Base-by-base conservation (phyloP, 64 coral and sea anemone genomes). In the Acropora tenuis region DNA sequence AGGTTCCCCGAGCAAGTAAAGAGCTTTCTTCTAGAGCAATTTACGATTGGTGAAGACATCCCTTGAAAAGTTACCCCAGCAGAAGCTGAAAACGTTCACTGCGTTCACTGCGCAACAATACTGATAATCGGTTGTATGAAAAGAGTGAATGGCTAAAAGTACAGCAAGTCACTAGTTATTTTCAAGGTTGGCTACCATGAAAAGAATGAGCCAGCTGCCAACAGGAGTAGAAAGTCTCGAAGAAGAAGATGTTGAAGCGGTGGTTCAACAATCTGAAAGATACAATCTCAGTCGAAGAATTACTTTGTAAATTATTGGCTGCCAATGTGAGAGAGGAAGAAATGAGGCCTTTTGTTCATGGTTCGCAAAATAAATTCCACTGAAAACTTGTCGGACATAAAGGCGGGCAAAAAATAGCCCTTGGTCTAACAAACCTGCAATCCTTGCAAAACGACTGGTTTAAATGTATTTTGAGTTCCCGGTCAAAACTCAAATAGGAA, bases 31-130 rank as follows among this genome's bases (percentile, higher is more conserved):
- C 50, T 53, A 53, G 50, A 53, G 50, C 50, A 69, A 46, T 80
- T 90, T 71, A 47, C 71, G 41, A 80, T 90, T 80, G 88, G 88
- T 16, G 88, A 90, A 79, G 77, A 90, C 41, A 90, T 77, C 1
- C 77, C 77, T 48, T 17, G 61, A 68, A 90, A 89, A 44, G 61
- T 80, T 9, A 80, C 76, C 8, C 41, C 87, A 9, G 18, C 52
- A 69, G 76, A 90, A 80, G 43, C 58, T 1, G 66, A 57, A 45
- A 53, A 0, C 50, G 30, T 13, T 41, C 58, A 71, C 80, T 90
- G 77, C 76, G 77, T 18, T 48, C 41, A 66, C 12, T 80, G 15
- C 76, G 42, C 12, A 76, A 76, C 74, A 57, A 53, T 53, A 9
- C 50, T 53, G 50, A 9, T 53, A 53, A 53, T 53, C 50, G 50